Conservation (phyloP, 2,113 vertebrate genomes). For the Notechis scutatus region DNA sequence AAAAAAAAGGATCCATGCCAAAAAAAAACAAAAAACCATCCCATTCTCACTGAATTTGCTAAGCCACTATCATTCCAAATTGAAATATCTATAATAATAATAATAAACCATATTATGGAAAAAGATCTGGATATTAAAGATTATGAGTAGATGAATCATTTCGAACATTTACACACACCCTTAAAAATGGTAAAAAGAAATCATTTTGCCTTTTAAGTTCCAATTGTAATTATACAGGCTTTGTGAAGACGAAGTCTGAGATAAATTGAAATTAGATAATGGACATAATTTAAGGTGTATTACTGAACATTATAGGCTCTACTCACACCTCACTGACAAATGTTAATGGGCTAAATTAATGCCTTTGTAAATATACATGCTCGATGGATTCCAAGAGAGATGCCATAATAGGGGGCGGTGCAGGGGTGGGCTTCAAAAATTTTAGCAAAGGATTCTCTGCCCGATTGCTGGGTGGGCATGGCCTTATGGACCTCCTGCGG, state of each 20-base stretch:
- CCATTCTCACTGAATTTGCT: neutral
- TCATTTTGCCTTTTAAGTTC: conserved; percentile 15
- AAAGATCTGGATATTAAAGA: neutral
- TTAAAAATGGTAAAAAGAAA: neutral
- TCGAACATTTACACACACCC: neutral
- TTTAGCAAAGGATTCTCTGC: no score
- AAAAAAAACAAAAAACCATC: no score
- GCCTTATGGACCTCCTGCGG: no score
- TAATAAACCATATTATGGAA: neutral
- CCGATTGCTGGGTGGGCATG: no score
- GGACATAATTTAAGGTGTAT: neutral
- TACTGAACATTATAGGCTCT: neutral
- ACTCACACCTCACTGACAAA: neutral
- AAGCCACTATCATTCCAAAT: neutral
- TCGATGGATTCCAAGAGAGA: neutral
- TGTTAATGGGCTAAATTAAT: neutral
- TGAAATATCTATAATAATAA: neutral
- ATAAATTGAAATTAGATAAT: conserved; percentile 11
- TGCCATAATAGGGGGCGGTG: neutral
- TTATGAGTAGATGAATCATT: neutral
- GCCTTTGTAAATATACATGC: neutral
- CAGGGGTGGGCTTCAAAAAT: no score
- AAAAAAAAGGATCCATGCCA: neutral
- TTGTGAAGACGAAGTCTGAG: conserved; percentile 24
- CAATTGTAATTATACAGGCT: conserved; percentile 35